Conservation (phyloP, 2,113 vertebrate genomes). For the Chionomys nivalis region DNA sequence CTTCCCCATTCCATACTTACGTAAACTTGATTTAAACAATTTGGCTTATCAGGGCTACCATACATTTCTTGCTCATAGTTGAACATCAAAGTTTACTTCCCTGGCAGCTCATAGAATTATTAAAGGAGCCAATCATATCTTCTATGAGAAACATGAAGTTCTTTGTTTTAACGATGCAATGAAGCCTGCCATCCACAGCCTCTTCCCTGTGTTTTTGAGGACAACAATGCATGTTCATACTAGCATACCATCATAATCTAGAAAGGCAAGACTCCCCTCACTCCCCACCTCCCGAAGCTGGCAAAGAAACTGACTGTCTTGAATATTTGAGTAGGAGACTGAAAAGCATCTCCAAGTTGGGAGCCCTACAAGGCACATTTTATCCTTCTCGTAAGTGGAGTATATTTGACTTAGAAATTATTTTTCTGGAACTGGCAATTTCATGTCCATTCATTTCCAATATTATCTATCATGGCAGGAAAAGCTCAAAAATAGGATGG, state of each 20-base stretch:
- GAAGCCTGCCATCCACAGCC: background rate
- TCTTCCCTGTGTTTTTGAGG: background rate
- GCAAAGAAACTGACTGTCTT: background rate
- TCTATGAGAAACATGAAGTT: background rate
- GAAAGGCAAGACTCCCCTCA: background rate
- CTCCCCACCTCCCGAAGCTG: background rate
- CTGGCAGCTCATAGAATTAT: background rate
- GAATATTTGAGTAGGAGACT: background rate
- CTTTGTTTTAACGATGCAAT: background rate
- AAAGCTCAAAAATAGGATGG: background rate
- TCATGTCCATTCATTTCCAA: background rate
- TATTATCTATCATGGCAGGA: background rate
- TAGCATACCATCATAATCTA: background rate
- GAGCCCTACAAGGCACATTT: fast-evolving
- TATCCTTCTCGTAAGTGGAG: fast-evolving
- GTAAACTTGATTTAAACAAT: background rate
- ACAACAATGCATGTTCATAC: background rate
- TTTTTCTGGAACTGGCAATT: background rate
- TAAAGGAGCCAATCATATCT: background rate
- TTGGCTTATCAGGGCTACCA: background rate
- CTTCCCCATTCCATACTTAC: background rate
- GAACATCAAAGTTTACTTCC: background rate
- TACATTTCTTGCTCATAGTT: background rate
- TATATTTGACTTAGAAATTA: background rate
- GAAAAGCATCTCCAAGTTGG: background rate